Conservation (phyloP, 2,797 vertebrate genomes). For the Malacoctenus gilli region DNA sequence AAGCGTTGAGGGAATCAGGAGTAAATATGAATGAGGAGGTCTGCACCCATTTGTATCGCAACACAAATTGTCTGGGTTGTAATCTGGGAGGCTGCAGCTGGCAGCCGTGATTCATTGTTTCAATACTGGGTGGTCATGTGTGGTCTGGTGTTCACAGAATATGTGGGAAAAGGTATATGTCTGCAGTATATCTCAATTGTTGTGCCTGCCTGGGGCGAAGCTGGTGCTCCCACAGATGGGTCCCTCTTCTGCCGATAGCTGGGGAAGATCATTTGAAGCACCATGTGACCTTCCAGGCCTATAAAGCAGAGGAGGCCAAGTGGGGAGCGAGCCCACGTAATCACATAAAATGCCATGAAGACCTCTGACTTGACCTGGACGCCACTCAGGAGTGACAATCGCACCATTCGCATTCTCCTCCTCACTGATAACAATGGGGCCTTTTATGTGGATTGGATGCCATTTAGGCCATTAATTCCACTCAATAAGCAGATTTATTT, state of each 20-base stretch:
- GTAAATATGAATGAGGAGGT: too few relatives aligned
- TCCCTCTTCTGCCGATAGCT: conserved; percentile 56
- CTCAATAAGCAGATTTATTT: conserved; percentile 39
- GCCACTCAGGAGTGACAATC: conserved; percentile 33
- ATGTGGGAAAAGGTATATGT: conserved; percentile 54
- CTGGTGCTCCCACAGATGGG: conserved; percentile 52
- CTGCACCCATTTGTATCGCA: too few relatives aligned
- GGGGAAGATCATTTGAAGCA: conserved; percentile 66
- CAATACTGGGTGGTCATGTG: conserved; percentile 47
- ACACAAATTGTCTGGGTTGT: conserved; percentile 26
- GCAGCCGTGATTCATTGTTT: conserved; percentile 60
- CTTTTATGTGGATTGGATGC: conserved; percentile 43
- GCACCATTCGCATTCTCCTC: conserved; percentile 49
- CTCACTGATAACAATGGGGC: conserved; percentile 33
- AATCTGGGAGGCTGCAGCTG: conserved; percentile 40
- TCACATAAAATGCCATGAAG: conserved; percentile 74
- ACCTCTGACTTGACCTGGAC: conserved; percentile 67
- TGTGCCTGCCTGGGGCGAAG: conserved; percentile 60
- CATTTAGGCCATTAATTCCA: conserved; percentile 32
- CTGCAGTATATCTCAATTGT: conserved; percentile 57
- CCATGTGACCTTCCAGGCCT: conserved; percentile 58
- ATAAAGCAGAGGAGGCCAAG: conserved; percentile 54
- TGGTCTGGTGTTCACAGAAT: conserved; percentile 48
- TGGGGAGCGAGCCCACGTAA: conserved; percentile 58
- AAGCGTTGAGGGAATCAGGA: too few relatives aligned